Percentiles rank a stretch among this genome's conserved stretches.
These are phyloP conservation scores for Propithecus deckenii DNA, from an alignment of 2,797 vertebrate genomes.

Conservation along the genomic window DNA sequence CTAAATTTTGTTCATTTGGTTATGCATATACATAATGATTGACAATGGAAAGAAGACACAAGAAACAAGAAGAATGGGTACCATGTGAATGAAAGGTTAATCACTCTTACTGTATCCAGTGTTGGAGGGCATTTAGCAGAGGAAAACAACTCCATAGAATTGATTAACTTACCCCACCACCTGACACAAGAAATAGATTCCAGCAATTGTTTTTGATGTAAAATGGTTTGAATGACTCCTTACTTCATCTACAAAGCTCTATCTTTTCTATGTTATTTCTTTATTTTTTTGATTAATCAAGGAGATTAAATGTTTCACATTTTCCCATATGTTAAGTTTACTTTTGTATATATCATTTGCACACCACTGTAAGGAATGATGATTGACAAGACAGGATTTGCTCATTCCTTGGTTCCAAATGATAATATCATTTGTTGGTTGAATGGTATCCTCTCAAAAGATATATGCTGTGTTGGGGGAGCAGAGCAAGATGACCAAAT, in stretches of 20 bases:
- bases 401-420: background rate
- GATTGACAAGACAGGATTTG: background rate
- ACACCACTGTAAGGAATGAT: background rate
- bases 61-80: background rate
- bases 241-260: background rate
- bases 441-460: background rate
- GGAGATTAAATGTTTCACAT: background rate
- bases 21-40: background rate
- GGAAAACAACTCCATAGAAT: background rate
- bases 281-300: slow-evolving; percentile 21
- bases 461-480: too few relatives aligned
- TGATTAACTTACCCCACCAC: background rate
- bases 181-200: background rate
- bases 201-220: background rate
- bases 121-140: background rate
- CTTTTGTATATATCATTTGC: background rate
- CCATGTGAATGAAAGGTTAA: background rate
- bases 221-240: background rate
- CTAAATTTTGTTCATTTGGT: background rate
- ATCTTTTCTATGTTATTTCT: background rate
- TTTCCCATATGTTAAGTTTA: background rate
- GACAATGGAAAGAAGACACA: background rate
- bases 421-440: background rate
- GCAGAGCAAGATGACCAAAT: too few relatives aligned
- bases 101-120: background rate